A percentile compares a stretch with the other conserved stretches of the same genome.
These are phyloP conservation scores for Notodonta dromedarius DNA, from an alignment of 2,888 invertebrate genomes.

Conservation along the genomic window DNA sequence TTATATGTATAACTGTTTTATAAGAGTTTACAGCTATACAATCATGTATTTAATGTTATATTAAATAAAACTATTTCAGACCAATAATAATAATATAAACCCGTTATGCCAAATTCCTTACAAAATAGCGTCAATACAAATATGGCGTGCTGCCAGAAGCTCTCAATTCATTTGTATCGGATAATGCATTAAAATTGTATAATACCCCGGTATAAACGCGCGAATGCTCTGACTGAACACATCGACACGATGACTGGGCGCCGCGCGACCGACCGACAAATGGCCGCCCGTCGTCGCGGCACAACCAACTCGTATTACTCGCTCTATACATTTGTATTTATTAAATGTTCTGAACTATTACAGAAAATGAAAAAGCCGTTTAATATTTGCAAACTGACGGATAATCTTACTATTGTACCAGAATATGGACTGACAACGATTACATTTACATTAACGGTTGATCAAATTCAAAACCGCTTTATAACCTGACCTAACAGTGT, in stretches of 20 bases:
- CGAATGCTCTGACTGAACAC: constrained; percentile 3
- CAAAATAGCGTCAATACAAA: not conserved
- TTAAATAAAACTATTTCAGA: too few relatives aligned
- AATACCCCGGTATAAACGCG: not conserved
- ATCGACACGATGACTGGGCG: not conserved
- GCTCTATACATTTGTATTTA: not conserved
- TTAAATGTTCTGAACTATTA: not conserved
- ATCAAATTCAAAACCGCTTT: too few relatives aligned
- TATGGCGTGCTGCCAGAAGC: not conserved
- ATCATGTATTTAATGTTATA: too few relatives aligned
- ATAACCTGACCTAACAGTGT: too few relatives aligned
- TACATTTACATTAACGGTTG: too few relatives aligned
- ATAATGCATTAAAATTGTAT: not conserved
- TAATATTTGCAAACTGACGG: too few relatives aligned
- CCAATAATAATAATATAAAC: too few relatives aligned
- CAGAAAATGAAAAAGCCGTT: not conserved
- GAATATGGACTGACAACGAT: too few relatives aligned
- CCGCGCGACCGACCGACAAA: not conserved
- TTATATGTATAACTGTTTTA: too few relatives aligned
- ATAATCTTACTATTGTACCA: too few relatives aligned
- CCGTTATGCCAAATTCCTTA: not conserved
- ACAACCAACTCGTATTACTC: not conserved
- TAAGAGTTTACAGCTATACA: too few relatives aligned
- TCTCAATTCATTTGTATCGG: not conserved
- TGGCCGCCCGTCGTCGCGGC: not conserved